A percentile compares a stretch with the other conserved stretches of the same genome.
These are phyloP conservation scores for Psephotus haematonotus DNA, from an alignment of 2,113 vertebrate species.

Conservation along the genomic window DNA sequence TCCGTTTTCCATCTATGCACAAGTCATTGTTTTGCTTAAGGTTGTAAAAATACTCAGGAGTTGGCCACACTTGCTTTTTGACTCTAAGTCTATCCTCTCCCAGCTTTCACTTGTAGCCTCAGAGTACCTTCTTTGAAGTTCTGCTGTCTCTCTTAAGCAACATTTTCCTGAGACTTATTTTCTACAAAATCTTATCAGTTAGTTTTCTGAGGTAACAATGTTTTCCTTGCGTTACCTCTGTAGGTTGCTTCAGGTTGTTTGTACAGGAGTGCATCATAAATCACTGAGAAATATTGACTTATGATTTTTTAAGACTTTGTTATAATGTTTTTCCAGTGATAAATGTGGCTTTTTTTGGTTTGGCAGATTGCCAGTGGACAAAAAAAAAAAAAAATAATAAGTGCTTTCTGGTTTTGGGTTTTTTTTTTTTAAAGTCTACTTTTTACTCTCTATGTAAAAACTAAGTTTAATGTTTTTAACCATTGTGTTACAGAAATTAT, in stretches of 20 bases:
- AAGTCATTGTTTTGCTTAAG: not conserved
- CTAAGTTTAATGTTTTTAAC: not conserved
- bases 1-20: not conserved
- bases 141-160: not conserved
- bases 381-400: not conserved
- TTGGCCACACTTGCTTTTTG: not conserved
- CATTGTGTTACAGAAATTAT: not conserved
- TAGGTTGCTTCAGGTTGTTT: not conserved
- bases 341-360: not conserved
- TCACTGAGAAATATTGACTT: not conserved
- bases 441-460: not conserved
- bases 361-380: not conserved
- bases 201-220: not conserved
- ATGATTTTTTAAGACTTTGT: not conserved
- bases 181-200: not conserved
- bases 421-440: not conserved
- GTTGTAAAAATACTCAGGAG: not conserved
- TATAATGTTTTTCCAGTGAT: not conserved
- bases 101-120: not conserved
- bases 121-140: not conserved
- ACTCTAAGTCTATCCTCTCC: not conserved
- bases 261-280: not conserved
- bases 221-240: constrained; percentile 1
- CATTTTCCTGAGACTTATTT: not conserved
- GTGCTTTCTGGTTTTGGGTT: not conserved